Percentiles rank a stretch among this genome's conserved stretches.
These are phyloP conservation scores for Choristoneura rosaceana DNA, from an alignment of 2,888 invertebrate genomes.

Conservation along the genomic window DNA sequence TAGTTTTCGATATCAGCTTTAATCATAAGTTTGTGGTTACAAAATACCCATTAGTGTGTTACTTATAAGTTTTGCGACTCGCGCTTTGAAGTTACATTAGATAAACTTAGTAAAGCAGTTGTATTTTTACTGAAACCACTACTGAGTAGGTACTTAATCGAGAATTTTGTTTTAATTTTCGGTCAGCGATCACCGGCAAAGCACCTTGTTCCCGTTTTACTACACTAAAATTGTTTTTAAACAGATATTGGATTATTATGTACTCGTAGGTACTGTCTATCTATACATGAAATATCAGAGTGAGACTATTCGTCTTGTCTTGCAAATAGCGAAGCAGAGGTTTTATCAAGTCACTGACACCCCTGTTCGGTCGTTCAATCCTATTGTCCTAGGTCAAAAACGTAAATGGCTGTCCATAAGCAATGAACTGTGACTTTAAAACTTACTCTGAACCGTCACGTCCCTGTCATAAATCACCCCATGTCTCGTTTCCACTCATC, in stretches of 20 bases:
- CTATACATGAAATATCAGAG: no score
- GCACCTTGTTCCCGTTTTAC: no score
- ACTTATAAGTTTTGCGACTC: neutral
- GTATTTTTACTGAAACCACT: no score
- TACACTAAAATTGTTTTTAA: no score
- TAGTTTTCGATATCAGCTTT: neutral
- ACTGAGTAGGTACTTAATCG: no score
- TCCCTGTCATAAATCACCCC: conserved; percentile 29
- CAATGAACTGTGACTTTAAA: conserved; percentile 20
- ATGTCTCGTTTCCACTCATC: conserved; percentile 16
- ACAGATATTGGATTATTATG: no score
- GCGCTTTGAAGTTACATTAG: neutral
- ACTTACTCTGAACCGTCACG: conserved; percentile 8
- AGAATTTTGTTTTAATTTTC: no score
- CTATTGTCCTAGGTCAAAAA: conserved; percentile 5
- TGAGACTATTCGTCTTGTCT: neutral
- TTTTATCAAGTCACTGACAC: neutral
- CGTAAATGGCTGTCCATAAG: neutral
- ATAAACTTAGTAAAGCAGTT: no score
- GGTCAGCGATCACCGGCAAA: no score
- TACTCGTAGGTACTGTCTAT: no score
- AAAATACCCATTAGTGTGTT: neutral
- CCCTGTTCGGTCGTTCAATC: neutral
- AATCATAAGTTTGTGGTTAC: conserved; percentile 24
- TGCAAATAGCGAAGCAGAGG: neutral